Base-by-base conservation (phyloP, 2,113 vertebrate genomes). In the Prolemur simus region DNA sequence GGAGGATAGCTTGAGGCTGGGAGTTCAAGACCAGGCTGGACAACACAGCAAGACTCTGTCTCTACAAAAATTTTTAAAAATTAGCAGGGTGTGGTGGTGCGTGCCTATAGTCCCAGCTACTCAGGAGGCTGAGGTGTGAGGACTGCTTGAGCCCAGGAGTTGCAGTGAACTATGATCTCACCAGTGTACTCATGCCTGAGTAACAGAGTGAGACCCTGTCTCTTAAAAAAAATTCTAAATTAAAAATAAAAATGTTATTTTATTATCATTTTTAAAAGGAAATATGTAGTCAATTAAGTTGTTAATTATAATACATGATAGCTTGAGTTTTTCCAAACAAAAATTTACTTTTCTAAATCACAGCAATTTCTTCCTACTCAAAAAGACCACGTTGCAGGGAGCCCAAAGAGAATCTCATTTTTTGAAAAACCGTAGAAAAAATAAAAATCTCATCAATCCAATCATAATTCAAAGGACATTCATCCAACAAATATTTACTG, bases 381-480 rank as follows among this genome's bases (percentile, higher is more conserved):
- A 78, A 94, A 89, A 91, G 23, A 78, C 8, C 69, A 69, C 49
- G 76, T 3, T 92, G 14, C 37, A 87, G 8, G 25, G 1, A 12
- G 5, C 63, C 68, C 95, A 64, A 96, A 90, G 42, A 81, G 20
- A 88, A 89, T 37, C 11, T 74, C 23, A 47, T 56, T 76, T 49
- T 49, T 47, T 49, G 14, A 21, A 73, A 78, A 93, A 54, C 29
- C 58, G 9, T 39, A 71, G 4, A 81, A 49, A 95, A 92, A 95
- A 77, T 10, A 13, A 81, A 45, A 74, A 64, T 83, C 47, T 87
- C 49, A 63, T 73, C 90, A 95, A 45, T 88, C 45, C 37, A 95
- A 15, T 84, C 32, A 60, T 54, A 93, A 81, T 91, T 87, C 90
- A 94, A 92, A 96, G 78, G 23, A 76, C 47, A 93, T 89, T 80